phyloP scores from a whole-genome alignment of 2,113 vertebrate genomes.

The Sardina pilchardus region DNA sequence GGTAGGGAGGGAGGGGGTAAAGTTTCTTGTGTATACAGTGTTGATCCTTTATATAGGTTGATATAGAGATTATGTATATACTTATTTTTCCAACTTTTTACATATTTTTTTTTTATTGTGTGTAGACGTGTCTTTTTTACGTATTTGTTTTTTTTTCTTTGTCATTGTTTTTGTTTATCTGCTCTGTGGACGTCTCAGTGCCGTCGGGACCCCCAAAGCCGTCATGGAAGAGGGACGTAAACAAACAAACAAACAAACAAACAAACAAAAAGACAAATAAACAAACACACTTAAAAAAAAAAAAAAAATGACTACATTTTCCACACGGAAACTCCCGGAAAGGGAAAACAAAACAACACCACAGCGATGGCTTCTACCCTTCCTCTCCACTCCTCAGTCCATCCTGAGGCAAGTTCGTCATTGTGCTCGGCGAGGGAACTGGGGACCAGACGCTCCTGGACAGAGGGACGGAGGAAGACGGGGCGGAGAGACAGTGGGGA shows the following conservation, averaged over 20 bases:
- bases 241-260: slow-evolving; percentile 51
- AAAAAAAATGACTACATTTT: too few relatives aligned
- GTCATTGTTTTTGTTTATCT: slow-evolving; percentile 43
- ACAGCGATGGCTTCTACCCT: slow-evolving; percentile 53
- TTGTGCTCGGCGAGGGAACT: slow-evolving; percentile 84
- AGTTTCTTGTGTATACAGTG: slow-evolving; percentile 73
- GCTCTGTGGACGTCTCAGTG: slow-evolving; percentile 63
- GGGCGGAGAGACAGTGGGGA: slow-evolving; percentile 10
- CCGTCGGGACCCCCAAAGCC: slow-evolving; percentile 39
- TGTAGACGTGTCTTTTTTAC: slow-evolving; percentile 40
- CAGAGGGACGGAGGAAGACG: slow-evolving; percentile 60
- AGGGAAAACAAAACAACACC: slow-evolving; percentile 49
- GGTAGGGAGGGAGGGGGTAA: slow-evolving; percentile 36
- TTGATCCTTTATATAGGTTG: slow-evolving; percentile 72
- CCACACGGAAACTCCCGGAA: slow-evolving; percentile 28
- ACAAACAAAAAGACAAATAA: slow-evolving; percentile 30
- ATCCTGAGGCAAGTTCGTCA: slow-evolving; percentile 74
- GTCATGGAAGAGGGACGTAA: slow-evolving; percentile 48
- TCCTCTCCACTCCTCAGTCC: slow-evolving; percentile 75
- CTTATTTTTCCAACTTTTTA: slow-evolving; percentile 60
- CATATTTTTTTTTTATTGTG: slow-evolving; percentile 54
- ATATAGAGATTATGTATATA: slow-evolving; percentile 62
- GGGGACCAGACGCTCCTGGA: slow-evolving; percentile 73
- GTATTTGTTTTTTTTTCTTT: slow-evolving; percentile 39
- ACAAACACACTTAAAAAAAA: slow-evolving; percentile 22